phyloP scores from a whole-genome alignment of 2,113 vertebrate genomes.

The Poecile atricapillus region DNA sequence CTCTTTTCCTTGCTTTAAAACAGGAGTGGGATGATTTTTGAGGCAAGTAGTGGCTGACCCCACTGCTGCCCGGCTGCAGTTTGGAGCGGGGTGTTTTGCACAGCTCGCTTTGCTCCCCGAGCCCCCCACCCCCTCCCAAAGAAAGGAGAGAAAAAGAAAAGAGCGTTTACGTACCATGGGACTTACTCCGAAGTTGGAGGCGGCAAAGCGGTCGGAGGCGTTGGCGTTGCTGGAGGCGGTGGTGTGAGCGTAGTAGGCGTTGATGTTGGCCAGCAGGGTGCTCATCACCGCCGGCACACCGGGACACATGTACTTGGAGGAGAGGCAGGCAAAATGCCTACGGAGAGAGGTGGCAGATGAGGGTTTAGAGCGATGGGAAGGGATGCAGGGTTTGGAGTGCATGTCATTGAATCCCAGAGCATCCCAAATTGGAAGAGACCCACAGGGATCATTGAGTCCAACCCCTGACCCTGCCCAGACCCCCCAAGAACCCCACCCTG shows the following conservation, averaged over 20 bases:
- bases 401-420: background rate
- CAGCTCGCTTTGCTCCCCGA: background rate
- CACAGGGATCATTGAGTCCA: accelerated
- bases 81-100: background rate
- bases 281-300: slow-evolving; percentile 98
- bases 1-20: background rate
- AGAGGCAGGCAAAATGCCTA: slow-evolving; percentile 97
- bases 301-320: slow-evolving; percentile 98
- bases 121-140: slow-evolving; percentile 16
- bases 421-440: background rate
- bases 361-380: background rate
- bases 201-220: slow-evolving; percentile 95
- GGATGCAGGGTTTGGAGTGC: background rate
- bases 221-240: slow-evolving; percentile 96
- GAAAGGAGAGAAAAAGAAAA: slow-evolving; percentile 60
- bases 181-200: slow-evolving; percentile 98
- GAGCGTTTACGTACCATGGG: slow-evolving; percentile 65
- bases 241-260: slow-evolving; percentile 98
- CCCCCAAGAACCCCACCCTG: background rate
- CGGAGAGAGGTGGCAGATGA: background rate
- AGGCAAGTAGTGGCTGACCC: background rate
- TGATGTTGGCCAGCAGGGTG: slow-evolving; percentile 96
- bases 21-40: accelerated
- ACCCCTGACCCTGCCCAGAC: accelerated
- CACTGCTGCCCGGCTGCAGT: background rate